Evolutionary conservation across 2,888 invertebrate genomes (phyloP).

Genomic region (Conops quadrifasciatus): DNA sequence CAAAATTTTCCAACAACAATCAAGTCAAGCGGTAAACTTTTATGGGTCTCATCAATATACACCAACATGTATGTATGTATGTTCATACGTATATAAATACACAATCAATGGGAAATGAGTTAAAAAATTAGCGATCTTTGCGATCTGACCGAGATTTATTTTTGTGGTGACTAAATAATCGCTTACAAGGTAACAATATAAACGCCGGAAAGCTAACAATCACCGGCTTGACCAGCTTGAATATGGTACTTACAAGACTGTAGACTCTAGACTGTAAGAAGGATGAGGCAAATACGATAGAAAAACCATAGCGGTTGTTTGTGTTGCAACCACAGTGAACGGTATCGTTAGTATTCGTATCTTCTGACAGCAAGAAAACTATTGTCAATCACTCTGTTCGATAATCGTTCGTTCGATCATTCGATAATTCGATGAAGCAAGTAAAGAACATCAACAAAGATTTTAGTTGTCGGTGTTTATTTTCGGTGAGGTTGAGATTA

Average conservation of each 20-base stretch:
- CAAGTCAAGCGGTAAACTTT: not conserved
- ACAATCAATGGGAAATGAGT: not conserved
- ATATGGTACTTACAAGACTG: no score
- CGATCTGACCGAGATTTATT: conserved; percentile 26
- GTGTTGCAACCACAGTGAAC: not conserved
- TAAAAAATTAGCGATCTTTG: conserved; percentile 22
- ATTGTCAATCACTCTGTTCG: conserved; percentile 20
- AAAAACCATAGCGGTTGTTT: not conserved
- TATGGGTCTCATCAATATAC: no score
- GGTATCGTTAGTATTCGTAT: no score
- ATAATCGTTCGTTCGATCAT: not conserved
- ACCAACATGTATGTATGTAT: no score
- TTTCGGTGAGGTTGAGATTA: not conserved
- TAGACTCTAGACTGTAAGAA: not conserved
- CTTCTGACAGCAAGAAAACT: not conserved
- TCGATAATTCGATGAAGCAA: not conserved
- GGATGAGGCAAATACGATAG: not conserved
- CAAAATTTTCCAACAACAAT: not conserved
- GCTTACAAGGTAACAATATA: conserved; percentile 8
- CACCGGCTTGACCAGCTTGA: no score
- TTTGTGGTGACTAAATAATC: conserved; percentile 32
- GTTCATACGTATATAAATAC: no score
- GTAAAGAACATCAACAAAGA: no score
- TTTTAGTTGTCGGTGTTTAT: conserved; percentile 7
- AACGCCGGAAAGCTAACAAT: not conserved